phyloP scores from a whole-genome alignment of 2,888 invertebrate species.

The Caenorhabditis japonica region DNA sequence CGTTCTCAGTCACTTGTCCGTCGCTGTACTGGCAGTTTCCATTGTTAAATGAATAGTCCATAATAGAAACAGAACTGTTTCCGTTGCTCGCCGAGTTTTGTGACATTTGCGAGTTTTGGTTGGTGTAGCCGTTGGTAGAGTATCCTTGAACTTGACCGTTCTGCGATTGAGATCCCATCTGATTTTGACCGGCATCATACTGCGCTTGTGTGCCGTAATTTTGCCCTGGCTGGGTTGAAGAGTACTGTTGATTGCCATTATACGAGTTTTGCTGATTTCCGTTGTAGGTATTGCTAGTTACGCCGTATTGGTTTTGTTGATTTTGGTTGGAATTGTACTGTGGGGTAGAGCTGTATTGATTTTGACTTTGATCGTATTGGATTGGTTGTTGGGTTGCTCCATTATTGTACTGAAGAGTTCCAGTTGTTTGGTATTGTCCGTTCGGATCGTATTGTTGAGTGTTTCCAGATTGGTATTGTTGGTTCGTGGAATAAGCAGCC shows the following conservation, averaged over 20 bases:
- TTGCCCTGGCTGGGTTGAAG: slow-evolving; percentile 17
- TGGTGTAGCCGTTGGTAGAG: slow-evolving; percentile 35
- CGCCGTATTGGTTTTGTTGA: slow-evolving; percentile 27
- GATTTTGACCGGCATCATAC: slow-evolving; percentile 35
- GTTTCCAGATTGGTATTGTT: slow-evolving; percentile 19
- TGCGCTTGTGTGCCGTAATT: slow-evolving; percentile 34
- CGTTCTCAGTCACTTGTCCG: slow-evolving; percentile 59
- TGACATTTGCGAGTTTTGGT: slow-evolving; percentile 43
- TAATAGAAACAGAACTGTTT: slow-evolving; percentile 53
- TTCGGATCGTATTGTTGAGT: slow-evolving; percentile 32
- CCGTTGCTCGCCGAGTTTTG: slow-evolving; percentile 35
- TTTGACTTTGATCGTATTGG: slow-evolving; percentile 20
- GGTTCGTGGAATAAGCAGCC: slow-evolving; percentile 43
- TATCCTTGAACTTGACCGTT: slow-evolving; percentile 47
- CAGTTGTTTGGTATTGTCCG: slow-evolving; percentile 3
- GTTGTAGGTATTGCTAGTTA: slow-evolving; percentile 5
- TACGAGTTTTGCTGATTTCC: slow-evolving; percentile 12
- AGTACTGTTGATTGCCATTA: slow-evolving; percentile 16
- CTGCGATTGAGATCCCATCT: slow-evolving; percentile 28
- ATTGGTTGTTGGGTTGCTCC: slow-evolving; percentile 46
- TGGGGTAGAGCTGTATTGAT: slow-evolving; percentile 21
- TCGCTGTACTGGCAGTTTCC: slow-evolving; percentile 63
- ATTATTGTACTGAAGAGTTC: slow-evolving; percentile 40
- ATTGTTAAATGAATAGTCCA: slow-evolving; percentile 62
- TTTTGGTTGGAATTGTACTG: slow-evolving; percentile 13